Conservation (phyloP, 2,113 vertebrate species). For the Oxygymnocypris stewartii region DNA sequence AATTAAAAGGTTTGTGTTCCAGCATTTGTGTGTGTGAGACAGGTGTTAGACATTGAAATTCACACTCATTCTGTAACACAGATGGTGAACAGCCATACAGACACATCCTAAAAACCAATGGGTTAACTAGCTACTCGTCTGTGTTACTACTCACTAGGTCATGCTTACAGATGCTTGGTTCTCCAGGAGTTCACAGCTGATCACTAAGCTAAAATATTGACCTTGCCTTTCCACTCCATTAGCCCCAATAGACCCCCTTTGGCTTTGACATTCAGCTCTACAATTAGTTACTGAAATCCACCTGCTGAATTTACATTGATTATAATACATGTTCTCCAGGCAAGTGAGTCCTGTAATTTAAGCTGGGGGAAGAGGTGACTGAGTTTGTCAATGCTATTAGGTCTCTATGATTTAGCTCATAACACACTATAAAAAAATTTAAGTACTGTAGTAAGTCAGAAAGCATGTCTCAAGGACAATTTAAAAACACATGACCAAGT, state of each 20-base stretch:
- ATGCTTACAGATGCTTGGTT: neutral
- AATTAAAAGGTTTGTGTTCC: slow-evolving; percentile 19
- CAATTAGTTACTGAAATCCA: slow-evolving; percentile 60
- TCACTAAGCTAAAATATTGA: slow-evolving; percentile 55
- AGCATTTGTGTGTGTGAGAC: slow-evolving; percentile 42
- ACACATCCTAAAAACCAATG: slow-evolving; percentile 12
- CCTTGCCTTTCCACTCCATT: slow-evolving; percentile 62
- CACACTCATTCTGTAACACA: slow-evolving; percentile 6
- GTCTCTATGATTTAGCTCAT: neutral
- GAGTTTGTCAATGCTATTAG: slow-evolving; percentile 36
- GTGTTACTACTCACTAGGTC: slow-evolving; percentile 10
- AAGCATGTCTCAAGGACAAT: neutral
- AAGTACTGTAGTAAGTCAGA: neutral
- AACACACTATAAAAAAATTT: neutral
- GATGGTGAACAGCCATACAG: neutral
- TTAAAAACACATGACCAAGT: neutral
- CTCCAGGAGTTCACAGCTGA: neutral
- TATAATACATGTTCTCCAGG: slow-evolving; percentile 53
- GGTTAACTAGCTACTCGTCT: slow-evolving; percentile 5
- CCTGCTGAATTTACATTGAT: slow-evolving; percentile 61
- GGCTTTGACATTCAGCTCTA: slow-evolving; percentile 46
- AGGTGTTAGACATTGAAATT: neutral
- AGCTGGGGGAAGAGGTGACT: slow-evolving; percentile 35
- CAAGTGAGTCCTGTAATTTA: slow-evolving; percentile 26
- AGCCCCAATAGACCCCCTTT: slow-evolving; percentile 41